Base-by-base conservation (phyloP, 2,888 invertebrate genomes). In the Charanyca ferruginea region DNA sequence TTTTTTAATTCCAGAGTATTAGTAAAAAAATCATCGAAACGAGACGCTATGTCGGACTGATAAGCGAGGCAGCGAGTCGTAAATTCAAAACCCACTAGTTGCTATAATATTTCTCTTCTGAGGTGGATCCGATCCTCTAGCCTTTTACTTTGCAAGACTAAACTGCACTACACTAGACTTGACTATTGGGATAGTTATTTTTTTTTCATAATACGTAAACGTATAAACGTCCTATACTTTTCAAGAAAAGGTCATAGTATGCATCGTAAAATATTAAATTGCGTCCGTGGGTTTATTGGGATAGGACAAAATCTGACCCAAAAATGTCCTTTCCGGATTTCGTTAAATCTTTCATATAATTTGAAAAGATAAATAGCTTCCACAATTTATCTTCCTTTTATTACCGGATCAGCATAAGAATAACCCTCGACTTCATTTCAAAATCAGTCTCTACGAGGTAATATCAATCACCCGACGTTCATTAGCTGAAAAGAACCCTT, bases 401-500 rank as follows among this genome's bases (percentile, higher is more conserved):
- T 67, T 74, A 65, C 59, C 51, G 47, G 62, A 71, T 77, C 64
- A 59, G 62, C 28, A 69, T 57, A 57, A 62, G 72, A 63, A 70
- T 54, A 74, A 62, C 70, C 65, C 67, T 71, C 62, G 48, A 59
- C 51, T 75, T 78, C 67, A 75, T 78, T 75, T 73, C 51, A 66
- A 61, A 78, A 71, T 71, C 59, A 63, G 71, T 53, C n/a, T 64
- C 68, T 48, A 64, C 62, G 52, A 73, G 66, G 64, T 77, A 62
- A 76, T 79, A 85, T 84, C 83, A 80, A 73, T 79, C 83, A 80
- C 75, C 76, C 79, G 74, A 77, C 76, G 79, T 85, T 79, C 80
- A 82, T 79, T 76, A 86, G 79, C 79, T 80, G 72, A 84, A 83
- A 80, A 79, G 71, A 79, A 86, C 83, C 85, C 86, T 81, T 83